A percentile compares a stretch with the other conserved stretches of the same genome.
Conservation (phyloP, 2,888 invertebrate species). For the Rhamnusium bicolor region DNA sequence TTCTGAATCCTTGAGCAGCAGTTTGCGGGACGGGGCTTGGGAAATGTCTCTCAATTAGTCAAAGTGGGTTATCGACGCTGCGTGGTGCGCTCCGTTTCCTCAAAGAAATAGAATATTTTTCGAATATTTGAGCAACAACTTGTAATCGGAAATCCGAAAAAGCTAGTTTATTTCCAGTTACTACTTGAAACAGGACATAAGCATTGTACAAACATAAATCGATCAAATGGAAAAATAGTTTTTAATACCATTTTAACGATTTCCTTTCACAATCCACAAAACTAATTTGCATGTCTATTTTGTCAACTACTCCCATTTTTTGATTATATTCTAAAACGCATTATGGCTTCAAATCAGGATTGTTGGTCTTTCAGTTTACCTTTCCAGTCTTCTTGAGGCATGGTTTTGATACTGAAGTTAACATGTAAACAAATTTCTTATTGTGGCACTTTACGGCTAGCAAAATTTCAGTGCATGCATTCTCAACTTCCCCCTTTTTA, state of each 20-base stretch:
- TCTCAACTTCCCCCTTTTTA: no score
- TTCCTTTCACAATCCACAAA: conserved; percentile 58
- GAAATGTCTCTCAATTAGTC: not conserved
- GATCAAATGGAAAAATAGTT: not conserved
- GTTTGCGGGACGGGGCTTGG: not conserved
- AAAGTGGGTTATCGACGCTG: not conserved
- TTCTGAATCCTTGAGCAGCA: not conserved
- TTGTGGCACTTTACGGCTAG: no score
- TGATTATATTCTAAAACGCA: no score
- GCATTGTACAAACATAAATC: conserved; percentile 1
- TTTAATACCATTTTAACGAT: conserved; percentile 59
- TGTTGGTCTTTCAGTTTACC: no score
- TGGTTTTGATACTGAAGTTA: no score
- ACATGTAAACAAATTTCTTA: no score
- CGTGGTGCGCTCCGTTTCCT: not conserved
- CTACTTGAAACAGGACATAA: not conserved
- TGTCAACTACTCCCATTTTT: no score
- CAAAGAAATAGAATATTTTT: not conserved
- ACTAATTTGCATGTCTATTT: conserved; percentile 62
- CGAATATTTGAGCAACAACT: not conserved
- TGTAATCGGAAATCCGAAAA: not conserved
- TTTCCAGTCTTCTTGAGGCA: no score
- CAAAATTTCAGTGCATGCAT: no score
- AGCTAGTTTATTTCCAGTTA: not conserved
- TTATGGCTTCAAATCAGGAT: no score